A percentile compares a stretch with the other conserved stretches of the same genome.
Conservation (phyloP, 2,888 invertebrate species). For the Sphaeridia pumilis region DNA sequence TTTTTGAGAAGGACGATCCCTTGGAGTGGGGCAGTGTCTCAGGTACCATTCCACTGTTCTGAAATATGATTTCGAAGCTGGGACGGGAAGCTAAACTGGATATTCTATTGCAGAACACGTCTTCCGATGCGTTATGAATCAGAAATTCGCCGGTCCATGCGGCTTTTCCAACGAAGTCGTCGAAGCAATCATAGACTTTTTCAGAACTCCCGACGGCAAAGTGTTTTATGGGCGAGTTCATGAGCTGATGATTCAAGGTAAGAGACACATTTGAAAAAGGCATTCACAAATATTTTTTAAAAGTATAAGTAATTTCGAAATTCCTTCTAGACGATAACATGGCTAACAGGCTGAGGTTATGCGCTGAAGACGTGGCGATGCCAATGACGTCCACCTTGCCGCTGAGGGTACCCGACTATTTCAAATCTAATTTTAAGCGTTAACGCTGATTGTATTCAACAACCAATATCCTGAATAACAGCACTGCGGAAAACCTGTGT, state of each 20-base stretch:
- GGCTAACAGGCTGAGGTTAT: slow-evolving; percentile 33
- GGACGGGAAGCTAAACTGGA: neutral
- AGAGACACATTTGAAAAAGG: neutral
- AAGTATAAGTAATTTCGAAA: no score
- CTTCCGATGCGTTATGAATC: slow-evolving; percentile 35
- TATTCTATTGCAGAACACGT: slow-evolving; percentile 20
- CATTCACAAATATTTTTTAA: neutral
- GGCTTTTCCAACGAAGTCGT: slow-evolving; percentile 29
- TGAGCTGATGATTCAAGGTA: slow-evolving; percentile 32
- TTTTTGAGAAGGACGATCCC: slow-evolving; percentile 33
- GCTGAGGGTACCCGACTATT: slow-evolving; percentile 20
- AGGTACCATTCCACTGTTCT: slow-evolving; percentile 16
- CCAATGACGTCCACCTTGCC: slow-evolving; percentile 24
- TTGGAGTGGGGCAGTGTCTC: slow-evolving; percentile 33
- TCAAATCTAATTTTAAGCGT: neutral
- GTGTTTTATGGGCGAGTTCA: slow-evolving; percentile 33
- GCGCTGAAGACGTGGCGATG: slow-evolving; percentile 31
- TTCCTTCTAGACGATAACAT: slow-evolving; percentile 26
- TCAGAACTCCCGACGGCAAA: slow-evolving; percentile 29
- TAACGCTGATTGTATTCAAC: neutral
- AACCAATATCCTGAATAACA: slow-evolving; percentile 7
- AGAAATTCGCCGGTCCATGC: slow-evolving; percentile 31
- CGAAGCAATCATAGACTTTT: slow-evolving; percentile 32
- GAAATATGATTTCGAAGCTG: neutral
- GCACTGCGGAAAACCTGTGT: slow-evolving; percentile 33